Evolutionary conservation across 2,797 vertebrate genomes (phyloP).

Genomic region (Thripadectes ignobilis): DNA sequence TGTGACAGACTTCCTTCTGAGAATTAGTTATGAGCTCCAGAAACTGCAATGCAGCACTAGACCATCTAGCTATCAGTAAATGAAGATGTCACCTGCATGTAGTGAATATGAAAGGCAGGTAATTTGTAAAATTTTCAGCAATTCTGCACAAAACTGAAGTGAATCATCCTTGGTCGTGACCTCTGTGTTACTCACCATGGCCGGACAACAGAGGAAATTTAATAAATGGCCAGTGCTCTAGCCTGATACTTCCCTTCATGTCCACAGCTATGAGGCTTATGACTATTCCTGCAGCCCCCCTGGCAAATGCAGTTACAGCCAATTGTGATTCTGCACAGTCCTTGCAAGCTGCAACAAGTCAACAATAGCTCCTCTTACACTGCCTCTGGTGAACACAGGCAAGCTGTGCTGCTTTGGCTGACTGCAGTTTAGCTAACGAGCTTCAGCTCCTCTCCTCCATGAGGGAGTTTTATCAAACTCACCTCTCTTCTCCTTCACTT

Average conservation of each 20-base stretch:
- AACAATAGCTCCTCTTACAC: slow-evolving; percentile 40
- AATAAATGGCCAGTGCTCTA: neutral
- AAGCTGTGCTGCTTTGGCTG: slow-evolving; percentile 47
- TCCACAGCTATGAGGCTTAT: neutral
- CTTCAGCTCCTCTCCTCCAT: slow-evolving; percentile 69
- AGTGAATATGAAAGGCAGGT: neutral
- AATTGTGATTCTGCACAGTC: neutral
- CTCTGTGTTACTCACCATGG: neutral
- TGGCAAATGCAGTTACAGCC: neutral
- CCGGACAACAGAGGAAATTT: neutral
- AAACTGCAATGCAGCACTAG: neutral
- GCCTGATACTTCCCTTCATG: neutral
- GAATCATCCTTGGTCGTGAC: neutral
- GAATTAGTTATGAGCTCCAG: neutral
- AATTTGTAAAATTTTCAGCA: neutral
- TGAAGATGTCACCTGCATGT: neutral
- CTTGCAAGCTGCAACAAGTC: slow-evolving; percentile 78
- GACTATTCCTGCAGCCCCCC: neutral
- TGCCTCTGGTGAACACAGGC: slow-evolving; percentile 61
- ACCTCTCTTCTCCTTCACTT: slow-evolving; percentile 10
- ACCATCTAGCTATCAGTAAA: neutral
- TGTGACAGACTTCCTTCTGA: neutral
- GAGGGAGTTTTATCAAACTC: slow-evolving; percentile 62
- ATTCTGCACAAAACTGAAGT: neutral
- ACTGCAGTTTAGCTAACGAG: slow-evolving; percentile 76